Conservation (phyloP, 2,888 invertebrate genomes). For the Dasypolia templi region DNA sequence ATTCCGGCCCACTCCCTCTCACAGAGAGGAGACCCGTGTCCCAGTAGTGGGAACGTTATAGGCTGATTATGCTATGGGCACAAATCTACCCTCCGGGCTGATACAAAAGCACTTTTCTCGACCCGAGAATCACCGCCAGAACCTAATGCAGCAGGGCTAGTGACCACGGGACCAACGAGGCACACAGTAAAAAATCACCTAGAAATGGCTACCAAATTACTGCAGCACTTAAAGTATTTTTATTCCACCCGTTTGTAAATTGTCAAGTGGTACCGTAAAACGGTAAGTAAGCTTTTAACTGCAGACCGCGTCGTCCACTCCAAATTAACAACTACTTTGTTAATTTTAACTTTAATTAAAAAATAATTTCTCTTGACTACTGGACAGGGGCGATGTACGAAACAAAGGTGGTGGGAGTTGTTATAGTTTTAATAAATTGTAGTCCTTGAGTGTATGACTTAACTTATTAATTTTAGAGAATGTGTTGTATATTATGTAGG, state of each 20-base stretch:
- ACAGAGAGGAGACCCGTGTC: no score
- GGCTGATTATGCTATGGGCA: no score
- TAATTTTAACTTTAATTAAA: constrained; percentile 77
- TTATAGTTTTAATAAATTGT: constrained; percentile 11
- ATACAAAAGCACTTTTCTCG: neutral
- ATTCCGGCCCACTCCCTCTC: no score
- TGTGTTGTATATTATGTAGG: neutral
- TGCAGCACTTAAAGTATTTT: neutral
- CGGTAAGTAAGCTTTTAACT: constrained; percentile 64
- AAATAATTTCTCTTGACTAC: constrained; percentile 73
- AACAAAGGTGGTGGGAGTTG: constrained; percentile 16
- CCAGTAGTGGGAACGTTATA: no score
- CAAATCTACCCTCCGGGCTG: no score
- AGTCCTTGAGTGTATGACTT: neutral
- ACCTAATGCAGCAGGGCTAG: neutral
- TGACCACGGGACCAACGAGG: neutral
- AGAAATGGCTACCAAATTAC: neutral
- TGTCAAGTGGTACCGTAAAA: constrained; percentile 43
- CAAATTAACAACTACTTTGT: no score
- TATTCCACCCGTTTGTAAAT: constrained; percentile 9
- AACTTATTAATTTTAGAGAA: neutral
- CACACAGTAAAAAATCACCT: neutral
- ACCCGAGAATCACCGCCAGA: neutral
- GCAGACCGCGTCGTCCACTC: constrained; percentile 64
- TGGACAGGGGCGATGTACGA: constrained; percentile 63